A percentile compares a stretch with the other conserved stretches of the same genome.
Conservation (phyloP, 2,797 vertebrate genomes). For the Gymnopithys bicolor region DNA sequence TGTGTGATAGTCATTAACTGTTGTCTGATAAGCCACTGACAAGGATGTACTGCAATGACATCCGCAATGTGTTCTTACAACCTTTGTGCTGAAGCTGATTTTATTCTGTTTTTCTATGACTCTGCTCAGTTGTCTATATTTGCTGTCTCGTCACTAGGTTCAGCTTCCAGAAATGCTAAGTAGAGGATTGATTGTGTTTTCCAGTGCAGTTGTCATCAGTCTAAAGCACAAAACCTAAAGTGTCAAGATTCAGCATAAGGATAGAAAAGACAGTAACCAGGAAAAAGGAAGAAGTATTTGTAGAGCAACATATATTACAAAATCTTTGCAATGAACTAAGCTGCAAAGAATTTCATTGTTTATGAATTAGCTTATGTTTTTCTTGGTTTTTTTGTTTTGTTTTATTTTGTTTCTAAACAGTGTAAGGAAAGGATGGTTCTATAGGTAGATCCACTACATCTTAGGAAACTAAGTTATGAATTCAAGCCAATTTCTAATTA, state of each 20-base stretch:
- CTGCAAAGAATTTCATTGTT: not conserved
- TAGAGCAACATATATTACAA: not conserved
- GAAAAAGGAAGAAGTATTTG: not conserved
- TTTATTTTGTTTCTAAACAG: too few species aligned
- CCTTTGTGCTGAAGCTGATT: not conserved
- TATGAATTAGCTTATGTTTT: not conserved
- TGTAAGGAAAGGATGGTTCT: not conserved
- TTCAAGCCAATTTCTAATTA: not conserved
- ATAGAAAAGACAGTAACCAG: not conserved
- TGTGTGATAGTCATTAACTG: not conserved
- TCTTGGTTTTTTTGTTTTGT: too few species aligned
- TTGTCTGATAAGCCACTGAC: not conserved
- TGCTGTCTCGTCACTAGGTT: not conserved
- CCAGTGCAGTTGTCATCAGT: not conserved
- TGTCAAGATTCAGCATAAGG: not conserved
- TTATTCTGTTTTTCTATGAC: not conserved
- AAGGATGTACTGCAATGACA: not conserved
- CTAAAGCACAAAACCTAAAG: not conserved
- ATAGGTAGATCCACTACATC: not conserved
- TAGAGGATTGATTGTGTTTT: not conserved
- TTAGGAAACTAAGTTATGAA: not conserved
- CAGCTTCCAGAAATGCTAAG: not conserved
- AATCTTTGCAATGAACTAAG: not conserved
- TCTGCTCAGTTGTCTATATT: not conserved
- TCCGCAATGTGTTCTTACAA: not conserved